A percentile compares a stretch with the other conserved stretches of the same genome.
phyloP scores from a whole-genome alignment of 2,113 vertebrate genomes.

The Mohoua ochrocephala region DNA sequence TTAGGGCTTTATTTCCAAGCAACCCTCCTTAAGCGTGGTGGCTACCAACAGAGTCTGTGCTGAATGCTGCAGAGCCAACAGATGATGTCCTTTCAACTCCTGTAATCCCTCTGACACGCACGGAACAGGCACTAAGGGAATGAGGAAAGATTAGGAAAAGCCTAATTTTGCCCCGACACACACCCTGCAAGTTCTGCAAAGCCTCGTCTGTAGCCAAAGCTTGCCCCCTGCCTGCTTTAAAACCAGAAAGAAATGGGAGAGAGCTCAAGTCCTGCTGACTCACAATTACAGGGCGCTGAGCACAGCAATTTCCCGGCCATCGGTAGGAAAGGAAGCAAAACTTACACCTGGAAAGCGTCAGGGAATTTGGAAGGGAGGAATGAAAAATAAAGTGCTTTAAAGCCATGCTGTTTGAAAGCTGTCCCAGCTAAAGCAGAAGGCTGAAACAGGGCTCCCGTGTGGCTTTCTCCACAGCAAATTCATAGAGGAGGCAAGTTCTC shows the following conservation, averaged over 20 bases:
- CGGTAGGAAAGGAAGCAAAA: not conserved
- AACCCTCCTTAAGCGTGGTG: not conserved
- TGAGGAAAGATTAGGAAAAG: not conserved
- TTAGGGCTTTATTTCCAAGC: not conserved
- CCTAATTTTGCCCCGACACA: rapidly evolving
- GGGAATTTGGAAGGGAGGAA: not conserved
- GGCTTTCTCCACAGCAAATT: not conserved
- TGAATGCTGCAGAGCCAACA: not conserved
- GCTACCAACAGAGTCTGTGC: not conserved
- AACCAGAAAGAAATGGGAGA: not conserved
- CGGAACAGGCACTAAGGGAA: not conserved
- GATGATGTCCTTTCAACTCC: not conserved
- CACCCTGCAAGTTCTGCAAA: not conserved
- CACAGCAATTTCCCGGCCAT: not conserved
- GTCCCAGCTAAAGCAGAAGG: not conserved
- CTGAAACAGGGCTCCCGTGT: not conserved
- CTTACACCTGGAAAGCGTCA: not conserved
- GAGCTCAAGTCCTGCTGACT: not conserved
- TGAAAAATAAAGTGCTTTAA: not conserved
- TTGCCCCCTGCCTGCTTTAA: not conserved
- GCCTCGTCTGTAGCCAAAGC: not conserved
- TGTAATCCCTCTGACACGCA: not conserved
- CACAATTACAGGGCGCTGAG: not conserved
- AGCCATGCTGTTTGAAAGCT: not conserved
- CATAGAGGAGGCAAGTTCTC: not conserved